These are phyloP conservation scores for Halcyon senegalensis DNA, from an alignment of 2,113 vertebrate species.

Conservation along the genomic window DNA sequence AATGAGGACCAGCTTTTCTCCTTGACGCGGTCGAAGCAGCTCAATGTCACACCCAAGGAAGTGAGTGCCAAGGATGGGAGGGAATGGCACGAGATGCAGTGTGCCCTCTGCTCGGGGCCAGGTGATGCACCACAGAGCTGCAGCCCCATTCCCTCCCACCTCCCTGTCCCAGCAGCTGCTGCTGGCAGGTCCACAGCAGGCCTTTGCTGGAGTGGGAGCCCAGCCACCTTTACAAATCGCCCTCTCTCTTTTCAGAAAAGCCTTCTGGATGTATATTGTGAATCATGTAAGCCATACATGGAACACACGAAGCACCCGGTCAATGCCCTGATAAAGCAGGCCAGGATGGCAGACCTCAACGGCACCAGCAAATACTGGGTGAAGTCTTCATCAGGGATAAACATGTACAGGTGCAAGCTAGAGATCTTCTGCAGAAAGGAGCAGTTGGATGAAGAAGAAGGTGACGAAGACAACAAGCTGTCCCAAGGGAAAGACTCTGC, in stretches of 20 bases:
- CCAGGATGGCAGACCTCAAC: too few relatives aligned
- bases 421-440: too few relatives aligned
- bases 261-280: too few relatives aligned
- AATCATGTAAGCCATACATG: not conserved
- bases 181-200: not conserved
- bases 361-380: too few relatives aligned
- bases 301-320: not conserved
- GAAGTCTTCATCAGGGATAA: too few relatives aligned
- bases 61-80: not conserved
- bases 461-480: too few relatives aligned
- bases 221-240: not conserved
- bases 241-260: not conserved
- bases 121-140: not conserved
- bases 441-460: too few relatives aligned
- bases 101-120: not conserved
- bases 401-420: too few relatives aligned
- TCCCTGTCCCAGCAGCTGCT: not conserved
- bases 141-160: not conserved
- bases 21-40: not conserved
- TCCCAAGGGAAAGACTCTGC: not conserved
- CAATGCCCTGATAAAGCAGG: not conserved
- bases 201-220: not conserved
- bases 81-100: not conserved
- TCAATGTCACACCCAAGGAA: not conserved
- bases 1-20: too few relatives aligned